phyloP scores from a whole-genome alignment of 30 jellyfish, hydroid and myxozoan genomes.

The Clytia hemisphaerica region DNA sequence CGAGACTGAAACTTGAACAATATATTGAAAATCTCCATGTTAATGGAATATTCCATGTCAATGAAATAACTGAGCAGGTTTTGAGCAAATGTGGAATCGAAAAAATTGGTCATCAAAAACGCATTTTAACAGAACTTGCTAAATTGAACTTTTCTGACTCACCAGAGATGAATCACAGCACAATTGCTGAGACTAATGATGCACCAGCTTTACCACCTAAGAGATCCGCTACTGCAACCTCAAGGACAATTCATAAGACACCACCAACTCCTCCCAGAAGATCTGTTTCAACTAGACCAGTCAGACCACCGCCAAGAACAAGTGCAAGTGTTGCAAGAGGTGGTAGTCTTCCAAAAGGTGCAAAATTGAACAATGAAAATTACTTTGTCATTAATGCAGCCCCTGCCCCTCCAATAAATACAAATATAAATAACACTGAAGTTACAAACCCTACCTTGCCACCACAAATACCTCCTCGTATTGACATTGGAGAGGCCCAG shows the following conservation, averaged over 20 bases:
- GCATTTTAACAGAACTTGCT: slow-evolving; percentile 47
- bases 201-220: no score
- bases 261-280: slow-evolving; percentile 23
- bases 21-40: slow-evolving; percentile 14
- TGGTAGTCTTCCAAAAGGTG: not conserved
- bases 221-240: slow-evolving; percentile 20
- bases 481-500: no score
- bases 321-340: not conserved
- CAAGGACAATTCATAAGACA: slow-evolving; percentile 4
- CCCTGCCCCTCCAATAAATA: slow-evolving; percentile 20
- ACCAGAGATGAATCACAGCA: no score
- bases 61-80: slow-evolving; percentile 25
- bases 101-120: slow-evolving; percentile 65
- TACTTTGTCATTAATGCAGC: not conserved
- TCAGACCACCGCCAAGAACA: not conserved
- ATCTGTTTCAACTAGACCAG: no score
- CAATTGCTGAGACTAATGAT: no score
- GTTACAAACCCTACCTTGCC: no score
- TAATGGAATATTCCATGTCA: slow-evolving; percentile 21
- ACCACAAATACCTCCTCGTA: slow-evolving; percentile 24
- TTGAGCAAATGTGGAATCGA: slow-evolving; percentile 58
- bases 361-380: not conserved
- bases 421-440: no score
- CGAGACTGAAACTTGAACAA: slow-evolving; percentile 27
- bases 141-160: no score